A percentile compares a stretch with the other conserved stretches of the same genome.
Evolutionary conservation across 2,797 vertebrate species (phyloP).

Genomic region (Sparus aurata): DNA sequence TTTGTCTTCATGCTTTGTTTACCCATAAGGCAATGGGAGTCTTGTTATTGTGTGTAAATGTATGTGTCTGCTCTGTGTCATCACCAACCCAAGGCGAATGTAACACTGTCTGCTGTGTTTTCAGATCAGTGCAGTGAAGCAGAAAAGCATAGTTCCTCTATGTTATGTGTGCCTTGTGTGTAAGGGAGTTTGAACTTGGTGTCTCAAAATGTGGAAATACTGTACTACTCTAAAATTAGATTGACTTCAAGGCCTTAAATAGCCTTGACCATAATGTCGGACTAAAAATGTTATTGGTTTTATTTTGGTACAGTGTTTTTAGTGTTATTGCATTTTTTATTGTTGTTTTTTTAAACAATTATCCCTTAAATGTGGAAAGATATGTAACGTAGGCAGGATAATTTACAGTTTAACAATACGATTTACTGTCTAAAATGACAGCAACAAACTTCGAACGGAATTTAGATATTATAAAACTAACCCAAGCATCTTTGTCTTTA

Average conservation of each 20-base stretch:
- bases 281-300: background rate
- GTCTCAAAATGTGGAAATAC: slow-evolving; percentile 9
- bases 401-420: no score
- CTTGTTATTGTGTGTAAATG: slow-evolving; percentile 17
- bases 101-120: slow-evolving; percentile 23
- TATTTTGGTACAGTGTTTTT: background rate
- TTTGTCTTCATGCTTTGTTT: slow-evolving; percentile 44
- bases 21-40: slow-evolving; percentile 14
- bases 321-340: rapidly evolving
- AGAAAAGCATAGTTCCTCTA: slow-evolving; percentile 2
- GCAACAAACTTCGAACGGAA: no score
- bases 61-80: slow-evolving; percentile 29
- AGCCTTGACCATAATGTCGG: background rate
- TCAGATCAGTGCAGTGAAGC: background rate
- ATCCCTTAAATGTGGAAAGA: no score
- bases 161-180: background rate
- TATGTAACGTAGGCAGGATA: no score
- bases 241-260: background rate
- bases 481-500: no score
- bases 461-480: no score
- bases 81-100: slow-evolving; percentile 31
- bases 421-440: no score
- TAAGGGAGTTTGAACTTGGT: background rate
- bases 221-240: background rate
- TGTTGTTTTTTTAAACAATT: no score